phyloP scores from a whole-genome alignment of 2,888 invertebrate species.

The Baronia brevicornis region DNA sequence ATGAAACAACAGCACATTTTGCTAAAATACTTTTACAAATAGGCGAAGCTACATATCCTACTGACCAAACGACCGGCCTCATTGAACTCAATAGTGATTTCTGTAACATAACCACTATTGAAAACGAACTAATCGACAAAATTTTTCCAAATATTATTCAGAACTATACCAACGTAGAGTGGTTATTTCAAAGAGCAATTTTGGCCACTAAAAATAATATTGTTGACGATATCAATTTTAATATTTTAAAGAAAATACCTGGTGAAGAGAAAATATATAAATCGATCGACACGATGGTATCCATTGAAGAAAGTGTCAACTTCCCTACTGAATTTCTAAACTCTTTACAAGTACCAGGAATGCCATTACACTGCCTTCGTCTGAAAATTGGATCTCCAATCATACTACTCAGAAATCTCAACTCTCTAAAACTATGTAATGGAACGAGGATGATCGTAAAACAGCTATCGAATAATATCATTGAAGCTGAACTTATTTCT shows the following conservation, averaged over 20 bases:
- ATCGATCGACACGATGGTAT: constrained; percentile 18
- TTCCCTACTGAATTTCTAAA: constrained; percentile 18
- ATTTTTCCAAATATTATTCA: constrained; percentile 17
- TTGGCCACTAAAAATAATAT: constrained; percentile 22
- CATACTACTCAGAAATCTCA: constrained; percentile 16
- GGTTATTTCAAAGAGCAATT: constrained; percentile 19
- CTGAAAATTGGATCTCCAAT: constrained; percentile 20
- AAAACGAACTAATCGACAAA: constrained; percentile 19
- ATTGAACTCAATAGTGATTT: constrained; percentile 23
- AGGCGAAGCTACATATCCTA: constrained; percentile 21
- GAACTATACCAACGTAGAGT: constrained; percentile 18
- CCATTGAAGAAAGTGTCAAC: constrained; percentile 15
- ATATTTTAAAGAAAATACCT: constrained; percentile 18
- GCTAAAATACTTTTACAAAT: constrained; percentile 23
- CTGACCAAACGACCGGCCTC: constrained; percentile 21
- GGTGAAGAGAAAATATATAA: constrained; percentile 16
- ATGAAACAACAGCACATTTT: constrained; percentile 21
- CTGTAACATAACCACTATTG: constrained; percentile 20
- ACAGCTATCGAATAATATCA: not conserved
- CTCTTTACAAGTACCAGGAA: constrained; percentile 19
- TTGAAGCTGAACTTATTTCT: not conserved
- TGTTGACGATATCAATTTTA: constrained; percentile 17
- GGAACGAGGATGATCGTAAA: constrained; percentile 14
- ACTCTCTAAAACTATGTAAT: constrained; percentile 4
- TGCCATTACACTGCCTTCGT: constrained; percentile 20